phyloP scores from a whole-genome alignment of 1,140 invertebrate species.

The Parapsyche elsis region DNA sequence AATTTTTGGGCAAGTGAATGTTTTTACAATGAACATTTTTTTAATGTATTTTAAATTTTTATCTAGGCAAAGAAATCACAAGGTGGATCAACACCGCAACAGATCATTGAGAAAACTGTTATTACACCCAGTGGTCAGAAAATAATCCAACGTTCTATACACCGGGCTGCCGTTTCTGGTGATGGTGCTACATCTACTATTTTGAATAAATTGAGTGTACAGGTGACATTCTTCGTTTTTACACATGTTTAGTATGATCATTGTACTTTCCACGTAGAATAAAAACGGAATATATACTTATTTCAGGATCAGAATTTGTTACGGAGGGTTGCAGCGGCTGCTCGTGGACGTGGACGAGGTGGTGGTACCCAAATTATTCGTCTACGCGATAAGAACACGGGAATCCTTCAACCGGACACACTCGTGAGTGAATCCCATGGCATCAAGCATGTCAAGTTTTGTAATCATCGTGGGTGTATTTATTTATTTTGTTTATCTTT shows the following conservation, averaged over 20 bases:
- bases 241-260: neutral
- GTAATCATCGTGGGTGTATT: neutral
- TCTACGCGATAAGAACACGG: neutral
- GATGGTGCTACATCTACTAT: constrained; percentile 61
- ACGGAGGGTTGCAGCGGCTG: constrained; percentile 49
- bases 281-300: neutral
- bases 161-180: constrained; percentile 56
- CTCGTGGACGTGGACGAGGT: constrained; percentile 43
- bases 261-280: neutral
- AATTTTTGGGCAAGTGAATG: neutral
- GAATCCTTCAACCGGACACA: neutral
- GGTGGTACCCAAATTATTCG: constrained; percentile 34
- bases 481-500: neutral
- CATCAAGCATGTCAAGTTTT: neutral
- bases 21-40: neutral
- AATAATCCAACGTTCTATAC: constrained; percentile 66
- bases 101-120: constrained; percentile 66
- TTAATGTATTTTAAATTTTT: neutral
- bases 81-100: constrained; percentile 57
- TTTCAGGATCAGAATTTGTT: constrained; percentile 52
- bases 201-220: constrained; percentile 63
- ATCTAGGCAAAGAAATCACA: constrained; percentile 48
- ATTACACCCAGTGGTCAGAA: constrained; percentile 67
- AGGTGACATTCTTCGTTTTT: constrained; percentile 56
- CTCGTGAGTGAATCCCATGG: neutral